Base-by-base conservation (phyloP, 2,797 vertebrate species). In the Microcaecilia unicolor region DNA sequence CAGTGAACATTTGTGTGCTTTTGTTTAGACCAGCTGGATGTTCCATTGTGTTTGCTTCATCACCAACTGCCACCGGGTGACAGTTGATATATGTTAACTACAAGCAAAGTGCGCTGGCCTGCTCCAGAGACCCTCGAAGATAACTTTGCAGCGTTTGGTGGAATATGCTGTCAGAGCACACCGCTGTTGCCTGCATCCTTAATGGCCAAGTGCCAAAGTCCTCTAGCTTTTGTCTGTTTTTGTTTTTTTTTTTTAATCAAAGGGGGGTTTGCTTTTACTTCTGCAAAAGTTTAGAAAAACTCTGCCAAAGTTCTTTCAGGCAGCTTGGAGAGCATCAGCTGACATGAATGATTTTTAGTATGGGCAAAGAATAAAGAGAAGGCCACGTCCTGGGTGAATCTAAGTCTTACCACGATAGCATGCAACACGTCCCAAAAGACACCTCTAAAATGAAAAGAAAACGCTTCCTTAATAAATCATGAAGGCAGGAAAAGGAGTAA, bases 1-100 rank as follows among this genome's bases (percentile, higher is more conserved):
- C 82, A 70, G 75, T 48, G 82, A 83, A 83, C 83, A 61, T 60
- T 74, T 72, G 76, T 50, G 64, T 54, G 55, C 70, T 86, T n/a
- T 84, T 85, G 86, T 87, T 91, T 76, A 72, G 80, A 73, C 86
- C 89, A 90, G 91, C 87, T 90, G 88, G 86, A 83, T 62, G 58
- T 75, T 78, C 87, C 79, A 84, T 88, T 89, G 87, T 84, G 76
- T 81, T 74, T 40, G 17, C 57, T 36, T 66, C 59, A 61, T 58
- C 66, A 56, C 75, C 30, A 71, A 71, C 69, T 61, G 83, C 73
- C 57, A 23, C 66, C 19, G 65, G 65, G 65, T 80, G 82, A 89
- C 84, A 84, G 82, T 69, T 88, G 86, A 90, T 83, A 70, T 77
- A 80, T 82, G 80, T 75, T 68, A 65, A 75, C 64, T 71, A 76